These are phyloP conservation scores for Scaptomyza caliginosa DNA, from an alignment of 2,888 invertebrate species.

Conservation along the genomic window DNA sequence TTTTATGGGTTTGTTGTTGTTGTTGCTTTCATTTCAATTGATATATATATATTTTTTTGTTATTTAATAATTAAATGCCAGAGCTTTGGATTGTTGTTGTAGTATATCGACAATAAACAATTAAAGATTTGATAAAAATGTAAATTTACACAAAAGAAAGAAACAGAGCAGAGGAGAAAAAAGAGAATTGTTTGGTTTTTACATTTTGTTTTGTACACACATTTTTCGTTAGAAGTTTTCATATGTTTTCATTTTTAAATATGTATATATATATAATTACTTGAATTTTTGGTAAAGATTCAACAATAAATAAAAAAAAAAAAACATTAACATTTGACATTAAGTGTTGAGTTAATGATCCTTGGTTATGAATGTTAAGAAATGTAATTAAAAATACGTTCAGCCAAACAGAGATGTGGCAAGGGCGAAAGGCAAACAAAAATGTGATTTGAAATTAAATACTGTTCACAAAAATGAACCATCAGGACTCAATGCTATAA, in stretches of 20 bases:
- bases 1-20: conserved; percentile 44
- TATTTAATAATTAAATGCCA: conserved; percentile 81
- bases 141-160: conserved; percentile 73
- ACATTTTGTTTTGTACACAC: conserved; percentile 76
- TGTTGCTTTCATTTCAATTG: conserved; percentile 62
- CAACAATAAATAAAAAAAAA: conserved; percentile 7
- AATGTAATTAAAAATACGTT: conserved; percentile 23
- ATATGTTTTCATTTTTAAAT: conserved; percentile 25
- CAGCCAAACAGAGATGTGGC: conserved; percentile 48
- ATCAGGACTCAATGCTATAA: background rate
- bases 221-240: conserved; percentile 60
- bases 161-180: conserved; percentile 78
- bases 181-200: conserved; percentile 76
- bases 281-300: conserved; percentile 16
- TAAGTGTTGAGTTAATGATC: conserved; percentile 23
- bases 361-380: conserved; percentile 21
- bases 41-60: conserved; percentile 47
- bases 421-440: conserved; percentile 24
- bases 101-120: conserved; percentile 54
- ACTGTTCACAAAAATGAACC: conserved; percentile 2
- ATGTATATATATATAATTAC: conserved; percentile 23
- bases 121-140: conserved; percentile 66
- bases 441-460: background rate
- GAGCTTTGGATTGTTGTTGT: conserved; percentile 72
- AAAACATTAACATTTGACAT: conserved; percentile 17